Evolutionary conservation across 2,888 invertebrate species (phyloP).

Genomic region (Erpobdella octoculata): DNA sequence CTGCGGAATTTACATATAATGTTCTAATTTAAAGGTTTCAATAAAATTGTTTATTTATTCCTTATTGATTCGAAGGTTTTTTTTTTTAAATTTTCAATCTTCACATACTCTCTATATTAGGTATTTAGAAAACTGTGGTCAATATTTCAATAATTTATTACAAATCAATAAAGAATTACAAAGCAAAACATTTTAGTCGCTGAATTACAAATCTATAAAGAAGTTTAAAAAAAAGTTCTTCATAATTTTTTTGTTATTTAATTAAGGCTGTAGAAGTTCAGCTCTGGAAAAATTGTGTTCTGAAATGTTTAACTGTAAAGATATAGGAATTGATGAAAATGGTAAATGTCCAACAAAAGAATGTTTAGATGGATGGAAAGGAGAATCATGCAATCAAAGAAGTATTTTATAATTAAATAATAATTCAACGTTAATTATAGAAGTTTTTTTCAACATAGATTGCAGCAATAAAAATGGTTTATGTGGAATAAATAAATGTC

Average conservation of each 20-base stretch:
- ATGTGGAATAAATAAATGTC: not conserved
- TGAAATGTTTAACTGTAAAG: not conserved
- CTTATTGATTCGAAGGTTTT: too few relatives aligned
- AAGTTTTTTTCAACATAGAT: not conserved
- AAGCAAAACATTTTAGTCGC: too few relatives aligned
- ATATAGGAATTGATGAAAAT: not conserved
- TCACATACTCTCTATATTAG: too few relatives aligned
- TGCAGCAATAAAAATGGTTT: not conserved
- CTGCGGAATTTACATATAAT: too few relatives aligned
- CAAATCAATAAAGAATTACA: too few relatives aligned
- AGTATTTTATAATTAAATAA: not conserved
- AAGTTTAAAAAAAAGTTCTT: too few relatives aligned
- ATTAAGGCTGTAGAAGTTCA: not conserved
- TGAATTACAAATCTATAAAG: too few relatives aligned
- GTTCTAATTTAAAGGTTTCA: too few relatives aligned
- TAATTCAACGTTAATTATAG: not conserved
- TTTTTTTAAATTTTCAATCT: too few relatives aligned
- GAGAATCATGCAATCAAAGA: not conserved
- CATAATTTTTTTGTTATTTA: not conserved
- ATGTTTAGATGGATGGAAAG: not conserved
- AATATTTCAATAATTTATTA: too few relatives aligned
- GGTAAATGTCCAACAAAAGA: not conserved
- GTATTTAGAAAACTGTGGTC: too few relatives aligned
- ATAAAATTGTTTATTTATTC: too few relatives aligned
- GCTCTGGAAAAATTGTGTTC: not conserved